A percentile compares a stretch with the other conserved stretches of the same genome.
phyloP scores from a whole-genome alignment of 53 echinoderm and acorn worm genomes.

The Henricia sp. region DNA sequence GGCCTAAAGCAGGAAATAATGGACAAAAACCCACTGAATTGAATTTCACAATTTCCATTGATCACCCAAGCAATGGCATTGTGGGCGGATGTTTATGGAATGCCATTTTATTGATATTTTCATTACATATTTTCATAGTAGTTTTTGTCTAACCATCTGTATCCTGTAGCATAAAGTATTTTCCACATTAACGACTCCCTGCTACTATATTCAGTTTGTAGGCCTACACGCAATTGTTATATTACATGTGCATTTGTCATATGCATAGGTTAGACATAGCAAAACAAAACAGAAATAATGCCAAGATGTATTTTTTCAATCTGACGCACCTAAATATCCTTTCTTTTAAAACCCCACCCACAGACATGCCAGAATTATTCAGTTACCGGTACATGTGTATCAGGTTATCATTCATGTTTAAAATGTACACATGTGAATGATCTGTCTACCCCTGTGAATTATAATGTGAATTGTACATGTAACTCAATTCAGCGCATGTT shows the following conservation, averaged over 20 bases:
- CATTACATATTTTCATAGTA: not conserved
- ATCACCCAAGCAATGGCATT: conserved; percentile 4
- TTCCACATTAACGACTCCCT: too few species aligned
- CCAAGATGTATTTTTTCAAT: too few species aligned
- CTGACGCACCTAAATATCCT: too few species aligned
- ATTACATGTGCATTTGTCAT: too few species aligned
- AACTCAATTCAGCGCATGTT: conserved; percentile 32
- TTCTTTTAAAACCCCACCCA: too few species aligned
- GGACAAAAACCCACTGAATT: not conserved
- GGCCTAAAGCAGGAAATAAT: not conserved
- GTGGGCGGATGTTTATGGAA: not conserved
- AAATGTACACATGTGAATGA: not conserved
- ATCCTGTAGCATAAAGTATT: conserved; percentile 4
- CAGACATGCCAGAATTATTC: too few species aligned
- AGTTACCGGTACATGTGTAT: too few species aligned
- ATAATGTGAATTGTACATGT: not conserved
- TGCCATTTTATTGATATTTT: conserved; percentile 1
- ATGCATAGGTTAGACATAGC: too few species aligned
- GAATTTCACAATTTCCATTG: conserved; percentile 1
- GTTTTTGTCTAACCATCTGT: conserved; percentile 9
- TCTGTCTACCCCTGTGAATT: conserved; percentile 3
- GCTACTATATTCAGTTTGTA: too few species aligned
- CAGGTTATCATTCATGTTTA: too few species aligned
- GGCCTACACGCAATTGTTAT: too few species aligned
- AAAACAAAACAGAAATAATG: too few species aligned